Base-by-base conservation (phyloP, 2,888 invertebrate genomes). In the Branchellion lobata region DNA sequence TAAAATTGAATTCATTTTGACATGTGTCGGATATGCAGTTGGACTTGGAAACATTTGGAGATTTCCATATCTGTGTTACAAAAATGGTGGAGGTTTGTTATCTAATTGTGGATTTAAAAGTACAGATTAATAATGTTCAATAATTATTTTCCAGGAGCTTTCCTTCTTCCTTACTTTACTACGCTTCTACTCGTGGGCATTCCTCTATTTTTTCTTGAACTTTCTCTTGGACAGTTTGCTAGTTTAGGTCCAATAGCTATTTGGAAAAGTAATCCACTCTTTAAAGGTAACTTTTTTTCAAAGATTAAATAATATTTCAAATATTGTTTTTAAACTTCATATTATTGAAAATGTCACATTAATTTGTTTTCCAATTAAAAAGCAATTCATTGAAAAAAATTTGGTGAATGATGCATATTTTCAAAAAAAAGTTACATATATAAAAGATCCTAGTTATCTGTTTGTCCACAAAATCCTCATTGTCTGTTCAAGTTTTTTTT, bases 201-300 rank as follows among this genome's bases (percentile, higher is more conserved):
- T 18, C 81, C 81, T 11, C 31, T 81, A 29, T 81, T 80, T 74
- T 81, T 79, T 68, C 69, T 81, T 29, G 81, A 81, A 74, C 73
- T 81, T 5, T 65, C 81, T 0, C 79, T 81, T 36, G 81, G 81
- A n/a, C 81, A 81, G 80, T 81, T 81, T 78, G 81, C 81, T 33
- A 81, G 81, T 40, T 77, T 81, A 3, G 81, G 81, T 1, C 81
- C 81, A n/a, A 78, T 81, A n/a, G 71, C 80, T 14, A 78, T 81
- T 33, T 81, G 81, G 81, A 80, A 79, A 8, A 36, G 81, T 27
- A 81, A 80, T 47, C 81, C 81, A 5, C 57, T 81, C 47, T 79
- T 81, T 34, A 81, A 81, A 78, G 81, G 81, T 81, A 47, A 27
- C 27, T 72, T 34, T 47, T 5, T 71, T 71, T 8, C 24, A 21